Evolutionary conservation across 23 tunicate species (phyloP).

Genomic region (Halocynthia aurantium): DNA sequence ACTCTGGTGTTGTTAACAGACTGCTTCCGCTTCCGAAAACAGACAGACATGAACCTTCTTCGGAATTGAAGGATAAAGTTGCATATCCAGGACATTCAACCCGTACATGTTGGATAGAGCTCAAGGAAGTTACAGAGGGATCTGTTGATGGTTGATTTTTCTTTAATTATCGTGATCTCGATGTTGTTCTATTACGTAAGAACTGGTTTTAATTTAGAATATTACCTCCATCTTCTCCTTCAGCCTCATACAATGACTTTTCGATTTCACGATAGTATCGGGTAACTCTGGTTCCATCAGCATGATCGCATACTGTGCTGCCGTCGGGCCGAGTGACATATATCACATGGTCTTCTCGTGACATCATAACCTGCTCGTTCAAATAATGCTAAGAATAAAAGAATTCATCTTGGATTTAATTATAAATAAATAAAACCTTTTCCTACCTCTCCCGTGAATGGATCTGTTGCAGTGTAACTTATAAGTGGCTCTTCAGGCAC

Average conservation of each 20-base stretch:
- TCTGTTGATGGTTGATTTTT: neutral
- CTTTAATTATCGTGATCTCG: no score
- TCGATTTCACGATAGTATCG: conserved; percentile 34
- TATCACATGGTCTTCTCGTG: conserved; percentile 83
- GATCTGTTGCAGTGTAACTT: conserved; percentile 85
- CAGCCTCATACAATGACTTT: conserved; percentile 19
- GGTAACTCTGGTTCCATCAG: conserved; percentile 84
- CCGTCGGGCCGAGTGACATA: conserved; percentile 67
- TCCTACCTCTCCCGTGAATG: conserved; percentile 79
- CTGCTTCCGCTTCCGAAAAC: conserved; percentile 76
- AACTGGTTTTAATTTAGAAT: no score
- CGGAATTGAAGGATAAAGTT: conserved; percentile 57
- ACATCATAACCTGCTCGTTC: conserved; percentile 43
- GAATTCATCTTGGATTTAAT: neutral
- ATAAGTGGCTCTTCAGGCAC: conserved; percentile 30
- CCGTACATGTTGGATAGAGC: conserved; percentile 25
- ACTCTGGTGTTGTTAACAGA: conserved; percentile 38
- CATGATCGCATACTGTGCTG: conserved; percentile 63
- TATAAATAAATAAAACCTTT: neutral
- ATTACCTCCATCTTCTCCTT: conserved; percentile 63
- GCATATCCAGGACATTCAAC: conserved; percentile 89
- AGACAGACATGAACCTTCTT: conserved; percentile 49
- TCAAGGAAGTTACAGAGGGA: neutral
- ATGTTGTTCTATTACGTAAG: no score
- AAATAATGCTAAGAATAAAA: neutral